Percentiles rank a stretch among this genome's conserved stretches.
Evolutionary conservation across 2,113 vertebrate genomes (phyloP).

Genomic region (Aptenodytes forsteri): DNA sequence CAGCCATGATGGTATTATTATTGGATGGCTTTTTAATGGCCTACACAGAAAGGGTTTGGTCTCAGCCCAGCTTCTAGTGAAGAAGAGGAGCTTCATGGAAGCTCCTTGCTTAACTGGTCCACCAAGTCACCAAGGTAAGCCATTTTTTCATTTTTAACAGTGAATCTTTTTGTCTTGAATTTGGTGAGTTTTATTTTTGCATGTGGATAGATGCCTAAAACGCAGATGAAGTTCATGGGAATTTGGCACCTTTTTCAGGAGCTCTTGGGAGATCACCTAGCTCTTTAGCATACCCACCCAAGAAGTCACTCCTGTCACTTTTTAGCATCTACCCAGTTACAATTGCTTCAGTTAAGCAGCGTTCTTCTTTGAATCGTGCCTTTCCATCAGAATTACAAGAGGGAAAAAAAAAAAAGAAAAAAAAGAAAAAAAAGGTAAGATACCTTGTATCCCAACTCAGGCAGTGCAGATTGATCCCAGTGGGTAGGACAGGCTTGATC

Average conservation of each 20-base stretch:
- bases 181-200: background rate
- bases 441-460: constrained; percentile 79
- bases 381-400: background rate
- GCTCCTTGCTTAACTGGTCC: background rate
- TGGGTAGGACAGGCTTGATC: constrained; percentile 60
- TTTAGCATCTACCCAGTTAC: background rate
- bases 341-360: background rate
- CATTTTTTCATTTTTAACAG: background rate
- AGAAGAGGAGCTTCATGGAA: background rate
- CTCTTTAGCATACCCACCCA: background rate
- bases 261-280: background rate
- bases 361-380: background rate
- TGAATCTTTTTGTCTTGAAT: background rate
- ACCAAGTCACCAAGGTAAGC: background rate
- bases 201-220: background rate
- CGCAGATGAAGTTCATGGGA: background rate
- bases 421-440: too few species aligned
- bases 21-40: background rate
- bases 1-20: background rate
- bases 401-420: too few species aligned
- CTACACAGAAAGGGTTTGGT: background rate
- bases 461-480: constrained; percentile 78
- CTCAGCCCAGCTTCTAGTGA: background rate
- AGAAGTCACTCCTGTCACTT: background rate
- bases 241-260: background rate